phyloP scores from a whole-genome alignment of 2,113 vertebrate genomes.

The Sceloporus tristichus region DNA sequence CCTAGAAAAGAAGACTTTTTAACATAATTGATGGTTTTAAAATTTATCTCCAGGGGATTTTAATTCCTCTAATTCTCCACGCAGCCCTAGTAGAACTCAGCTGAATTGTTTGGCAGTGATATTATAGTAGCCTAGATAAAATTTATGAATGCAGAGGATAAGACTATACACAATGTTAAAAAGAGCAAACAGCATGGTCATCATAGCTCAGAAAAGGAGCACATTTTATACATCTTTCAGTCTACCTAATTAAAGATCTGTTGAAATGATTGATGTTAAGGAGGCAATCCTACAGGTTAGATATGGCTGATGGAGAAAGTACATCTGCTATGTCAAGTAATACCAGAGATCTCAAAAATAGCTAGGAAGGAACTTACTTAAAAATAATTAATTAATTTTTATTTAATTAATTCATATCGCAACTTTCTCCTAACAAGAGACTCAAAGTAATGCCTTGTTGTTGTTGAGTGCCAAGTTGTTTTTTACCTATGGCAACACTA shows the following conservation, averaged over 20 bases:
- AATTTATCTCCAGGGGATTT: rapidly evolving
- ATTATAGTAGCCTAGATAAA: background rate
- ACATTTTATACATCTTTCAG: background rate
- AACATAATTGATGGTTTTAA: background rate
- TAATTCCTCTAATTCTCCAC: background rate
- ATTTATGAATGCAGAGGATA: background rate
- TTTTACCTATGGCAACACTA: no score
- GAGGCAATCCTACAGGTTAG: background rate
- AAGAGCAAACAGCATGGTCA: background rate
- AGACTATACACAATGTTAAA: background rate
- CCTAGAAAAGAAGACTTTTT: conserved; percentile 26
- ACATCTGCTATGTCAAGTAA: no score
- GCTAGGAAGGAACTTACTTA: no score
- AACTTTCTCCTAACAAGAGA: no score
- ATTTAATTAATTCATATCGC: no score
- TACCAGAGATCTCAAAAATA: no score
- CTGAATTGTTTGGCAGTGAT: background rate
- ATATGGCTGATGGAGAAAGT: background rate
- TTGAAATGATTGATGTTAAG: background rate
- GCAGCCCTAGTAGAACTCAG: background rate
- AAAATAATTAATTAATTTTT: no score
- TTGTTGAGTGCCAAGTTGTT: no score
- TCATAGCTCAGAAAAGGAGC: background rate
- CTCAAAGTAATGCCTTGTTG: no score
- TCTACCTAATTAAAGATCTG: background rate